A percentile compares a stretch with the other conserved stretches of the same genome.
phyloP scores from a whole-genome alignment of 2,113 vertebrate genomes.

The Herpailurus yagouaroundi region DNA sequence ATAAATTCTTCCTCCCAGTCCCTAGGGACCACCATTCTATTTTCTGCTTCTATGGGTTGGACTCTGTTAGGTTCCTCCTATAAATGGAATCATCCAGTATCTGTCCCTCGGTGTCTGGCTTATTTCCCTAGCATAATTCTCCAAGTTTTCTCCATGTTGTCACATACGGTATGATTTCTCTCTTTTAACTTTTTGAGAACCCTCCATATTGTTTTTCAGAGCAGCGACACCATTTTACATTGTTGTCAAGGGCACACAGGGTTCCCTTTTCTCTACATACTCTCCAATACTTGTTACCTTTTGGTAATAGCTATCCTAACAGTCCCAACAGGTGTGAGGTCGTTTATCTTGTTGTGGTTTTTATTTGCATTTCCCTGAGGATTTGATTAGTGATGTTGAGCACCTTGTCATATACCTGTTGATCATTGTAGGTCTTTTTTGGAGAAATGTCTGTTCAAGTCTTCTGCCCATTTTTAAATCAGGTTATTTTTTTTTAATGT shows the following conservation, averaged over 20 bases:
- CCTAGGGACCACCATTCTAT: not conserved
- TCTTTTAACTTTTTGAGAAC: not conserved
- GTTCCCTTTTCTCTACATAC: not conserved
- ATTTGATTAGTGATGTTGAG: not conserved
- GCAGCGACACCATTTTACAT: not conserved
- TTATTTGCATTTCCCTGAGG: not conserved
- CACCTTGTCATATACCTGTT: not conserved
- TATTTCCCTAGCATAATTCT: not conserved
- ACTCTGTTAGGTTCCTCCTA: not conserved
- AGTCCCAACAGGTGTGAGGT: not conserved
- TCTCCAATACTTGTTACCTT: not conserved
- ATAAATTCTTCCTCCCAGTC: not conserved
- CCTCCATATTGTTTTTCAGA: not conserved
- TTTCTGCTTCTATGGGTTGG: not conserved
- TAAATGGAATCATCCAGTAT: no score
- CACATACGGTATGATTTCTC: not conserved
- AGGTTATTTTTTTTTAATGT: not conserved
- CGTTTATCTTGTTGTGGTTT: not conserved
- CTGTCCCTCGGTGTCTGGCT: not conserved
- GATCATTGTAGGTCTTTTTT: not conserved
- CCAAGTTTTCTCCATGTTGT: not conserved
- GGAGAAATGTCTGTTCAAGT: not conserved
- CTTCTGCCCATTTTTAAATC: not conserved
- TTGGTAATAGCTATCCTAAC: not conserved
- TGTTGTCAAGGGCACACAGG: not conserved